Evolutionary conservation across 2,797 vertebrate genomes (phyloP), one percentile per base, ranked within the genome.

Genomic region (Smutsia temminckii): DNA sequence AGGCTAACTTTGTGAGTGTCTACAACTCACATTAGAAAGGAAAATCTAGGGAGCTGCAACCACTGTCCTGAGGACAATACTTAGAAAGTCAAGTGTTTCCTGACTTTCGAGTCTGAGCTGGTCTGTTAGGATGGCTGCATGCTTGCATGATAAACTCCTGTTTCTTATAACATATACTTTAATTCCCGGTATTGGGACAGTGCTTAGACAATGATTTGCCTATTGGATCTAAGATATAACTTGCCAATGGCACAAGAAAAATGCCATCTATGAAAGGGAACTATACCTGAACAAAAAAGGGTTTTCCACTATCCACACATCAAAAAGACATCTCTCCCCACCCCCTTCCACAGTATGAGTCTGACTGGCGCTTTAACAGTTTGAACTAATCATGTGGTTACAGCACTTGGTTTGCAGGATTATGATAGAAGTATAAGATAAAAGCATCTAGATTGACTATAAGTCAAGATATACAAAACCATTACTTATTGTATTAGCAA

Each of bases 211-310:
- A 84, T 3, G 16, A 59, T 72, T 66, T 79, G 27, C 59, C 80
- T 81, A 49, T 59, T 95, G 80, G 34, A 85, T 14, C 14, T 46
- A 63, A 88, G 85, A 13, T 59, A 40, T 3, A 85, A 68, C 18
- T 93, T 93, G 92, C 51, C 68, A 85, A 90, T 6, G 42, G 37
- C 32, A 25, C 25, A 59, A 83, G 55, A 57, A 83, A 95, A 85
- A 87, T 69, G 3, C 27, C 74, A 81, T 85, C 81, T 85, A 11
- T 29, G 27, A 59, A 94, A 93, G 61, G 57, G 63, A 88, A 68
- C 18, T 81, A 11, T n/a, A 40, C 29, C n/a, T 40, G 46, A 89
- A 91, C 87, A 81, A 81, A 61, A n/a, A 37, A 49, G 12, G 0
- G 2, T 79, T 72, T 96, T 68, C 18, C 53, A 4, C 81, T 95